Percentiles rank a stretch among this genome's conserved stretches.
phyloP scores from a whole-genome alignment of 2,888 invertebrate species.

The Yponomeuta sedellus region DNA sequence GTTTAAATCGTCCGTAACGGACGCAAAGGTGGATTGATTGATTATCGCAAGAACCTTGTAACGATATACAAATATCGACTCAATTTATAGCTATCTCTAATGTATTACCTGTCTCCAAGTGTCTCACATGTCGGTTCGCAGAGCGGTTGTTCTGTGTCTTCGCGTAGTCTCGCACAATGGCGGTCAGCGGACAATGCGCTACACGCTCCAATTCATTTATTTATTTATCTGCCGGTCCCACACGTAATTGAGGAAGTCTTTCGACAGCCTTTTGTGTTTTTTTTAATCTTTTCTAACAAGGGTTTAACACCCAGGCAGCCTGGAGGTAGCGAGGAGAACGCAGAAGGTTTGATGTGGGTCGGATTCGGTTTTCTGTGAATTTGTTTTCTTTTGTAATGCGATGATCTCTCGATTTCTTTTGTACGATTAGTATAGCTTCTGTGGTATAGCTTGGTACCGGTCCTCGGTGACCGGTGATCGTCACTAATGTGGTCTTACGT shows the following conservation, averaged over 20 bases:
- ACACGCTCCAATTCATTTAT: slow-evolving; percentile 34
- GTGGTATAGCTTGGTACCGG: too few relatives aligned
- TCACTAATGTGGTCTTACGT: too few relatives aligned
- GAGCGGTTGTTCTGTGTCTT: background rate
- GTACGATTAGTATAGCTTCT: too few relatives aligned
- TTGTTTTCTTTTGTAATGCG: too few relatives aligned
- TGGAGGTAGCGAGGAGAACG: background rate
- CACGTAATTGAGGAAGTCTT: slow-evolving; percentile 66
- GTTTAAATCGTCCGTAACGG: too few relatives aligned
- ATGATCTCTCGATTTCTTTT: too few relatives aligned
- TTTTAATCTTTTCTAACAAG: slow-evolving; percentile 33
- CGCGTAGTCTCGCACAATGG: background rate
- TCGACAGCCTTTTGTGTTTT: slow-evolving; percentile 40
- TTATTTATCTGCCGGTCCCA: slow-evolving; percentile 47
- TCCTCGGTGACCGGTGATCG: too few relatives aligned
- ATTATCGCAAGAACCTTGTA: too few relatives aligned
- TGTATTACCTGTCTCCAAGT: background rate
- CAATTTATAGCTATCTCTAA: too few relatives aligned
- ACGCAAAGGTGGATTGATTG: too few relatives aligned
- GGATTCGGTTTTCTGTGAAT: too few relatives aligned
- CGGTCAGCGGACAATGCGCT: slow-evolving; percentile 11
- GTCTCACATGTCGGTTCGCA: background rate
- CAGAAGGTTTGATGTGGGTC: background rate
- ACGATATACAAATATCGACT: too few relatives aligned
- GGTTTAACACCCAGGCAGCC: slow-evolving; percentile 27